Evolutionary conservation across 2,113 vertebrate genomes (phyloP).

Genomic region (Peucedramus taeniatus): DNA sequence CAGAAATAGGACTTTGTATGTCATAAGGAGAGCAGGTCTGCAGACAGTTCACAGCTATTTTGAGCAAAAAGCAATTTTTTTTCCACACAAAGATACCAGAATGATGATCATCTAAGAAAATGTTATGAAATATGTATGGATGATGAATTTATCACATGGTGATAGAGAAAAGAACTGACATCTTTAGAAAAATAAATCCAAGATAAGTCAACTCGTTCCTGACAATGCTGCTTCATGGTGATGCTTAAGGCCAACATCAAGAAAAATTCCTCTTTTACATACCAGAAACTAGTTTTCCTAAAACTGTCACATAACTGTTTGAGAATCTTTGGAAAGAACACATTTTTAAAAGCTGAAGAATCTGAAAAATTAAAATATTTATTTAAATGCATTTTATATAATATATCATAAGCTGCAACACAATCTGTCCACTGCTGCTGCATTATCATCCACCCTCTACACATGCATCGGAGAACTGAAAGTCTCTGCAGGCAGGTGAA

Average conservation of each 20-base stretch:
- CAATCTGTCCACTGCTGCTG: constrained; percentile 23
- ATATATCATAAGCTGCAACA: background rate
- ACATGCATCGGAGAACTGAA: background rate
- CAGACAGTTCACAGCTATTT: background rate
- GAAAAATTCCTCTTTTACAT: background rate
- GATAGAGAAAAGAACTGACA: background rate
- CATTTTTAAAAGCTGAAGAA: background rate
- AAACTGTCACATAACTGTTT: background rate
- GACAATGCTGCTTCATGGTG: background rate
- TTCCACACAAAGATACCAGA: background rate
- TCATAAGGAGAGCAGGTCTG: background rate
- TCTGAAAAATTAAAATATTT: background rate
- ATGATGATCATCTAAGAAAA: background rate
- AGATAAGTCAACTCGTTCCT: background rate
- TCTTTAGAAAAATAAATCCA: constrained; percentile 28
- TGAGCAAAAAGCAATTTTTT: background rate
- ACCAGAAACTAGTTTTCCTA: background rate
- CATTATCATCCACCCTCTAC: constrained; percentile 11
- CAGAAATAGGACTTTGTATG: background rate
- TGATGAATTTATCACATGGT: background rate
- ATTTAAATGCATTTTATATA: constrained; percentile 21
- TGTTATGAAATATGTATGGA: background rate
- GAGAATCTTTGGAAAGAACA: background rate
- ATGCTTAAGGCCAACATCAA: background rate
- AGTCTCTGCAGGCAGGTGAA: constrained; percentile 39